Evolutionary conservation across 2,888 invertebrate species (phyloP).

Genomic region (Lycophotia porphyrea): DNA sequence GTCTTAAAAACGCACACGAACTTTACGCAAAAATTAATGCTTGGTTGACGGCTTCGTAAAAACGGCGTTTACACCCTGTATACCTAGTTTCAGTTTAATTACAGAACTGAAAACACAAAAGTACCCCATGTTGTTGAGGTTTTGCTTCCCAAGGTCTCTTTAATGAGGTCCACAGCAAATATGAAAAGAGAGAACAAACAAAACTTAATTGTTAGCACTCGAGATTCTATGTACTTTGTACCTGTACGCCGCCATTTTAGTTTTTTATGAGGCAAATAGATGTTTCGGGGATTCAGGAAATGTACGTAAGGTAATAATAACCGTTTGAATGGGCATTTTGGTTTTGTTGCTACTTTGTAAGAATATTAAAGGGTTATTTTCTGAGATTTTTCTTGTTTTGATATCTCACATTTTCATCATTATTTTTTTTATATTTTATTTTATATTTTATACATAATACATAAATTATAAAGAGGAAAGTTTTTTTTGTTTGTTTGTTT

Average conservation of each 20-base stretch:
- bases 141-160: slow-evolving; percentile 18
- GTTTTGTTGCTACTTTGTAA: background rate
- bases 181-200: slow-evolving; percentile 53
- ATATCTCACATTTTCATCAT: no score
- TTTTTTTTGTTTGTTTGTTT: no score
- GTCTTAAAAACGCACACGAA: no score
- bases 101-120: slow-evolving; percentile 15
- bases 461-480: no score
- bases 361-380: background rate
- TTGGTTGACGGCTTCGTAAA: no score
- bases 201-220: slow-evolving; percentile 40
- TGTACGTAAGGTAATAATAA: slow-evolving; percentile 22
- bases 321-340: slow-evolving; percentile 26
- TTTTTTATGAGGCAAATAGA: slow-evolving; percentile 38
- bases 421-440: no score
- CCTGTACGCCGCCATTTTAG: slow-evolving; percentile 47
- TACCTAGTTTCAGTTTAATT: no score
- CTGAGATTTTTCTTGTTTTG: background rate
- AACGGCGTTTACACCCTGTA: no score
- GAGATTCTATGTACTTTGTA: slow-evolving; percentile 45
- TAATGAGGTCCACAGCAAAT: slow-evolving; percentile 41
- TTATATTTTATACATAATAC: no score
- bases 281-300: slow-evolving; percentile 6
- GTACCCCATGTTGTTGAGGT: slow-evolving; percentile 3
- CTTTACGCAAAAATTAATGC: no score